Conservation (phyloP, 2,888 invertebrate genomes). For the Parnassius glacialis region DNA sequence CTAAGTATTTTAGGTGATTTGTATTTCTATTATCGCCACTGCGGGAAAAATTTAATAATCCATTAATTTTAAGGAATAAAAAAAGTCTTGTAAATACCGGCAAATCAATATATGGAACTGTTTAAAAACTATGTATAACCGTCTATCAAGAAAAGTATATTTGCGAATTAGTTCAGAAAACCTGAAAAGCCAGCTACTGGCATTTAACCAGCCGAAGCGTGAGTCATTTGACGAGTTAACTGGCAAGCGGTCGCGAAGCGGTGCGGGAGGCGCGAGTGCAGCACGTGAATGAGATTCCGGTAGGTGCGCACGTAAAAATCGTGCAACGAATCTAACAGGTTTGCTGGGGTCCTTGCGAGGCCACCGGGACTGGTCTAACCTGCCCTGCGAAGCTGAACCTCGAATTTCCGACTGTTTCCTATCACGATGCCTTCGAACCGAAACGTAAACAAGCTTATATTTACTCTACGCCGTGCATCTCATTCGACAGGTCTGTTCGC, state of each 20-base stretch:
- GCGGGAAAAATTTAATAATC: too few species aligned
- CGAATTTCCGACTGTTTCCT: slow-evolving; percentile 76
- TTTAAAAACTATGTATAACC: too few species aligned
- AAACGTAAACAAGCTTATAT: slow-evolving; percentile 49
- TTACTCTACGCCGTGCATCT: slow-evolving; percentile 37
- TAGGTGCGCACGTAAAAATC: slow-evolving; percentile 81
- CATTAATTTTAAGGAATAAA: too few species aligned
- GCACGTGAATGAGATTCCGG: slow-evolving; percentile 79
- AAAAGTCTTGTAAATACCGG: too few species aligned
- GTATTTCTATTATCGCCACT: too few species aligned
- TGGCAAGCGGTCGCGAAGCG: slow-evolving; percentile 57
- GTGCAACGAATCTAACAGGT: slow-evolving; percentile 82
- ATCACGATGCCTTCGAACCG: slow-evolving; percentile 62
- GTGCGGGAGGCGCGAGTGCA: slow-evolving; percentile 62
- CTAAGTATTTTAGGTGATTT: too few species aligned
- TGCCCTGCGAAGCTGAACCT: slow-evolving; percentile 76
- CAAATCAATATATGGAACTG: too few species aligned
- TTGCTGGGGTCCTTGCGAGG: slow-evolving; percentile 80
- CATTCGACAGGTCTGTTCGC: slow-evolving; percentile 21
- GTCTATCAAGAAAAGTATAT: too few species aligned
- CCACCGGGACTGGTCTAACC: slow-evolving; percentile 81
- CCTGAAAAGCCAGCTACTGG: slow-evolving; percentile 78
- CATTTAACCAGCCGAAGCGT: slow-evolving; percentile 73
- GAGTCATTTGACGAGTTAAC: slow-evolving; percentile 80
- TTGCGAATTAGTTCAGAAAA: slow-evolving; percentile 73